These are phyloP conservation scores for Physeter macrocephalus DNA, from an alignment of 2,113 vertebrate species.

Conservation along the genomic window DNA sequence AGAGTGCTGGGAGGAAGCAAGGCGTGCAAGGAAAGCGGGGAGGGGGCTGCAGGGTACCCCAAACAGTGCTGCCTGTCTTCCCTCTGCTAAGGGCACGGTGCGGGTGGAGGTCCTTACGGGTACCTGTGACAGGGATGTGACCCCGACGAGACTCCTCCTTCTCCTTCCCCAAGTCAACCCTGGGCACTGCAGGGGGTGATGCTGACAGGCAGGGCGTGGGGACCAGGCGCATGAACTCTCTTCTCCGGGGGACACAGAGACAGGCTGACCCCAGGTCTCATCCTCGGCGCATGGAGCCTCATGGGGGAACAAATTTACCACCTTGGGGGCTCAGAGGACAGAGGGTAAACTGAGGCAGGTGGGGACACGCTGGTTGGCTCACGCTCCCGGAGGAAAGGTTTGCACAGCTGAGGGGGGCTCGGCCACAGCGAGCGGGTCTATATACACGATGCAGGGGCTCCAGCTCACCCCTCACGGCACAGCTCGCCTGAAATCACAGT, in stretches of 20 bases:
- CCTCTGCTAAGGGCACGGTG: not conserved
- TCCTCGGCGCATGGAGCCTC: not conserved
- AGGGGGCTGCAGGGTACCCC: not conserved
- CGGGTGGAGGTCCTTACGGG: not conserved
- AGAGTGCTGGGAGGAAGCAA: not conserved
- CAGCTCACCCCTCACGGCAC: conserved; percentile 58
- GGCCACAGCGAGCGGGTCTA: not conserved
- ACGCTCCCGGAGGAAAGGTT: not conserved
- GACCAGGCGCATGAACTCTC: not conserved
- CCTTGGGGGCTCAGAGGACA: not conserved
- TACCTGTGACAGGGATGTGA: not conserved
- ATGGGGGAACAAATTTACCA: not conserved
- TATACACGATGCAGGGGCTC: conserved; percentile 75
- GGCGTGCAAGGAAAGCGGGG: not conserved
- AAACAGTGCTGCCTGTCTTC: not conserved
- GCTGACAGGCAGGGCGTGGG: not conserved
- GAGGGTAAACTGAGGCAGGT: not conserved
- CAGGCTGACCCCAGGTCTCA: too few species aligned
- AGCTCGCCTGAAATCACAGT: conserved; percentile 61
- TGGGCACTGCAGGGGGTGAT: not conserved
- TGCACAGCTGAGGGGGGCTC: not conserved
- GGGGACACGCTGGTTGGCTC: not conserved
- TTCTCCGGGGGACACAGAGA: not conserved
- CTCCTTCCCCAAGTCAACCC: not conserved
- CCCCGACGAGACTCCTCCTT: not conserved